Base-by-base conservation (phyloP, 2,113 vertebrate genomes). In the Bungarus multicinctus region DNA sequence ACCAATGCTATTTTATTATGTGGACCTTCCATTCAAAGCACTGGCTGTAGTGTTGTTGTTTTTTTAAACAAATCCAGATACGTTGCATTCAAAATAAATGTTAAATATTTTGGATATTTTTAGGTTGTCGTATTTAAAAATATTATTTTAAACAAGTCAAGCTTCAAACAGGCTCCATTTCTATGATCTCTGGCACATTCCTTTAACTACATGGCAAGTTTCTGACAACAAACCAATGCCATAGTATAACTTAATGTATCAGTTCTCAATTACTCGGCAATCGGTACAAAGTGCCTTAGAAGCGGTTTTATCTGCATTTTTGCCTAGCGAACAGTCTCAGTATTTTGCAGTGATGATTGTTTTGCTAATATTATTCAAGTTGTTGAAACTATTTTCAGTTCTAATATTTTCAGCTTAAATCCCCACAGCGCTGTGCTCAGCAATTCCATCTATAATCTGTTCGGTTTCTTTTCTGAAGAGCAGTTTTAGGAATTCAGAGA, bases 221-320 rank as follows among this genome's bases (percentile, higher is more conserved):
- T 88, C 85, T 93, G 90, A 94, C 39, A 55, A 89, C 91, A 91
- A 94, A 94, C 92, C 91, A 94, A 94, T 95, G 93, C 94, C 94
- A 95, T 53, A 92, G 87, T 93, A 94, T 90, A 93, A 96, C 89
- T 91, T 93, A 95, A 94, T 85, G 95, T 87, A 92, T 64, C 52
- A 64, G 60, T 89, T 93, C 94, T 94, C 93, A 92, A 69, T 89
- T 93, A 90, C 87, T 93, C 91, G 85, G 92, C 57, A 94, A 92
- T 93, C 93, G 94, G 91, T 93, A 85, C 18, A 5, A 53, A 85
- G 88, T 88, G 92, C 64, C 10, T 91, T 87, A 95, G 88, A 95
- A 97, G 96, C 94, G 87, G 95, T 93, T 93, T 95, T 96, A 94
- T 94, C 94, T 97, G 90, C 93, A 93, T 54, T 97, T 96, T 96